Evolutionary conservation across 2,888 invertebrate genomes (phyloP).

Genomic region (Rhagonycha lutea): DNA sequence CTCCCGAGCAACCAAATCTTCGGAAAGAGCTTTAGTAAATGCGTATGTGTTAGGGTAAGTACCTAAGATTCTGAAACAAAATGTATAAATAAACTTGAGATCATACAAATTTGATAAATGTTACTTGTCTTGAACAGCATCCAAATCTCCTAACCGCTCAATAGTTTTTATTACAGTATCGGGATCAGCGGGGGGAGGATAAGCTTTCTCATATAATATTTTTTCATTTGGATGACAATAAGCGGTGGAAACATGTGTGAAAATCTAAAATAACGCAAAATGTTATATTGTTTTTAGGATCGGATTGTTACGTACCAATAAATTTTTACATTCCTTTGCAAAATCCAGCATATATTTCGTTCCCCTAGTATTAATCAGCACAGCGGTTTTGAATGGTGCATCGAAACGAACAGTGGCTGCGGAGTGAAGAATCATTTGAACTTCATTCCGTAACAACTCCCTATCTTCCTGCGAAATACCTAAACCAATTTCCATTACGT

Average conservation of each 20-base stretch:
- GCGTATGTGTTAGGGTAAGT: too few species aligned
- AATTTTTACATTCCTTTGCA: slow-evolving; percentile 74
- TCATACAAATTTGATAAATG: too few species aligned
- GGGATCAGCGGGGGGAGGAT: too few species aligned
- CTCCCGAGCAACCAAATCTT: slow-evolving; percentile 79
- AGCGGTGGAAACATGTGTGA: slow-evolving; percentile 85
- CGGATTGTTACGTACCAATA: slow-evolving; percentile 60
- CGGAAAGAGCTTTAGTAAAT: slow-evolving; percentile 85
- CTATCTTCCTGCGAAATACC: slow-evolving; percentile 72
- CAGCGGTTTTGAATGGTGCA: slow-evolving; percentile 86
- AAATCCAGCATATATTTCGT: slow-evolving; percentile 86
- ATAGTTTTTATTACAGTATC: too few species aligned
- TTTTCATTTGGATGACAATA: slow-evolving; percentile 90
- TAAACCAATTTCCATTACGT: slow-evolving; percentile 69
- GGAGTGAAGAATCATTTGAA: slow-evolving; percentile 84
- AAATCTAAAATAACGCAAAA: slow-evolving; percentile 56
- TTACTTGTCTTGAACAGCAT: too few species aligned
- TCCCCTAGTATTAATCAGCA: slow-evolving; percentile 89
- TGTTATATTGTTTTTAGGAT: neutral
- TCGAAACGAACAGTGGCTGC: slow-evolving; percentile 83
- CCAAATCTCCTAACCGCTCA: too few species aligned
- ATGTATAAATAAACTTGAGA: too few species aligned
- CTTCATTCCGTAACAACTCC: slow-evolving; percentile 65
- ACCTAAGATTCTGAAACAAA: too few species aligned
- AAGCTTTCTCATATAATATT: too few species aligned